Evolutionary conservation across 1,140 invertebrate genomes (phyloP), one percentile per base, ranked within the genome.

Genomic region (Aphaenogaster rudis): DNA sequence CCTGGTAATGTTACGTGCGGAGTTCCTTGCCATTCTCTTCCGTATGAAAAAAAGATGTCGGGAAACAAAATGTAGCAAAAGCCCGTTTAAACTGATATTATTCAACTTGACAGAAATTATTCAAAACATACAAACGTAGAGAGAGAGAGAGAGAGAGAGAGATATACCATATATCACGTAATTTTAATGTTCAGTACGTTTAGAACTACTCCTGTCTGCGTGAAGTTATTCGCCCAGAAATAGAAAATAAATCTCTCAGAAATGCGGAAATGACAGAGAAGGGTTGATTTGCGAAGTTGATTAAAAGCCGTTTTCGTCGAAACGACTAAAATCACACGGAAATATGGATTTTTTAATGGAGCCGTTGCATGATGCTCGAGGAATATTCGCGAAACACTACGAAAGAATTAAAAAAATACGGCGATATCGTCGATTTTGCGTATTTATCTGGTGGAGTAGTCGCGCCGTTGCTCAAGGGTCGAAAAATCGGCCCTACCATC

Each of bases 401-500:
- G 33, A 28, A 6, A 45, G n/a, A 72, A 17, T 36, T 48, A 5
- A 36, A 72, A 81, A 74, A 84, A 84, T 48, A 84, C 11, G 11
- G 21, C 28, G 28, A 36, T n/a, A 48, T 39, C 50, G 54, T 45
- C 64, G 79, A 33, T 21, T 36, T 13, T 11, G 21, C 15, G 50
- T 33, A n/a, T 84, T 74, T 61, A 28, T 74, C 69, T 48, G 54
- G 67, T 15, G 28, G 8, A 59, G 45, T 52, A 45, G 21, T 80
- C 63, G 63, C 45, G 15, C n/a, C 28, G 45, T 59, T 69, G 64
- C 54, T 82, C 67, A 82, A 82, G 54, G 54, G 21, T 74, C 54
- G 67, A 61, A 74, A 76, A 74, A 76, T 82, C 67, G 79, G 28
- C n/a, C 28, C 57, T 36, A 42, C 61, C 61, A 17, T 6, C 45